phyloP scores from a whole-genome alignment of 2,888 invertebrate species.

The Tinea semifulvella region DNA sequence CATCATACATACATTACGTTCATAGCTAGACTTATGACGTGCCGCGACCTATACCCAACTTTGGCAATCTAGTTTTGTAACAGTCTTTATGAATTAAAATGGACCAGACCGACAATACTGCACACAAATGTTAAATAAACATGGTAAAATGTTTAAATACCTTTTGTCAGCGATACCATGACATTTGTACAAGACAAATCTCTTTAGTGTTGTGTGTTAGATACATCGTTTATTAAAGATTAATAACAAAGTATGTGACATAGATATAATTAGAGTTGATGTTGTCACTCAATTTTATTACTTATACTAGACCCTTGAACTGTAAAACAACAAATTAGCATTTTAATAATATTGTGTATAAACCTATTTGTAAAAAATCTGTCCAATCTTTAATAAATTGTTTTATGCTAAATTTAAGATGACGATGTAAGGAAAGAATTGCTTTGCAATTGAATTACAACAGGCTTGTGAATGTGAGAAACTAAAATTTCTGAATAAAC shows the following conservation, averaged over 20 bases:
- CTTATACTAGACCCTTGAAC: too few relatives aligned
- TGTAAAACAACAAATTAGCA: too few relatives aligned
- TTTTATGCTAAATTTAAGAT: background rate
- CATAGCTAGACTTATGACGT: too few relatives aligned
- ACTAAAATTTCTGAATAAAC: conserved; percentile 9
- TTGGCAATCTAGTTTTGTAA: too few relatives aligned
- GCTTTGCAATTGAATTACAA: background rate
- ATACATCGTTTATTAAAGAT: background rate
- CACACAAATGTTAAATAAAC: too few relatives aligned
- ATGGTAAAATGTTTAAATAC: too few relatives aligned
- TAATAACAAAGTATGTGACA: conserved; percentile 1
- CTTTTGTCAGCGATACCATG: conserved; percentile 13
- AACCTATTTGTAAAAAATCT: conserved; percentile 1
- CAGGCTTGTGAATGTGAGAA: conserved; percentile 6
- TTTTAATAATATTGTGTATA: too few relatives aligned
- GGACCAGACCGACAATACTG: too few relatives aligned
- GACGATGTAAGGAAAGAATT: background rate
- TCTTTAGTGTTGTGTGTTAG: background rate
- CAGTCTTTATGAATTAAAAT: too few relatives aligned
- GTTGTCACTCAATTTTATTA: background rate
- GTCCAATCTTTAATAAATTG: conserved; percentile 5
- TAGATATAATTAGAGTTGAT: conserved; percentile 10
- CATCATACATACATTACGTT: too few relatives aligned
- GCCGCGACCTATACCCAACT: too few relatives aligned
- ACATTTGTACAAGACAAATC: conserved; percentile 1